A percentile compares a stretch with the other conserved stretches of the same genome.
These are phyloP conservation scores for Papilio elwesi DNA, from an alignment of 2,888 invertebrate species.

Conservation along the genomic window DNA sequence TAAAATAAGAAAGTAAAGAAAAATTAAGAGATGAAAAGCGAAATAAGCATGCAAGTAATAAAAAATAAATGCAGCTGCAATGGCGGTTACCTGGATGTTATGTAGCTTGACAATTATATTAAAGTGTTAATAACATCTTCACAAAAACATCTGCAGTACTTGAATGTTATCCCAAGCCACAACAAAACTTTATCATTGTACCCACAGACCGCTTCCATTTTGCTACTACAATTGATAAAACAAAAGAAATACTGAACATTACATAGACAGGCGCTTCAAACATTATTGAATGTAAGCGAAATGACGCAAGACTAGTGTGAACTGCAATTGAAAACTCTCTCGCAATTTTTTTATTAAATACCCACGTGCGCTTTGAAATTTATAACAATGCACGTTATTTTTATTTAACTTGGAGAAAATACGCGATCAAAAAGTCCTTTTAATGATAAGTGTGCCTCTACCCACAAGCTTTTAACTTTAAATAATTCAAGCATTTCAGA, in stretches of 20 bases:
- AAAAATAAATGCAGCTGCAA: constrained; percentile 78
- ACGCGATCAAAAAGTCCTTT: too few relatives aligned
- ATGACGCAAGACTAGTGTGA: neutral
- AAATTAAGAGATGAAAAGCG: constrained; percentile 47
- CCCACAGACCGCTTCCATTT: constrained; percentile 63
- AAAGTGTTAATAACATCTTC: constrained; percentile 61
- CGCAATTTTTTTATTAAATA: too few relatives aligned
- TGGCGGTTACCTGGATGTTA: constrained; percentile 64
- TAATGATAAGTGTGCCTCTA: too few relatives aligned
- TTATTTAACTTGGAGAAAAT: neutral
- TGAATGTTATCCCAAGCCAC: constrained; percentile 79
- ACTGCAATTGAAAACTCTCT: too few relatives aligned
- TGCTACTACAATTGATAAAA: constrained; percentile 41
- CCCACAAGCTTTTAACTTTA: too few relatives aligned
- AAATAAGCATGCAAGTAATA: constrained; percentile 50
- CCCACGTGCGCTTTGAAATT: too few relatives aligned
- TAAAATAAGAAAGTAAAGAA: constrained; percentile 42
- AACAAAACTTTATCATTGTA: constrained; percentile 75
- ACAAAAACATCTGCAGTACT: constrained; percentile 50
- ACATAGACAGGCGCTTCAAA: neutral
- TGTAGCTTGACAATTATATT: constrained; percentile 57
- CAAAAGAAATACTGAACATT: neutral
- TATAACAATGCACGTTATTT: too few relatives aligned
- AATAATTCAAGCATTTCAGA: too few relatives aligned
- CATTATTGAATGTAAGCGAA: neutral